A percentile compares a stretch with the other conserved stretches of the same genome.
phyloP scores from a whole-genome alignment of 2,113 vertebrate species.

The Scomber scombrus region DNA sequence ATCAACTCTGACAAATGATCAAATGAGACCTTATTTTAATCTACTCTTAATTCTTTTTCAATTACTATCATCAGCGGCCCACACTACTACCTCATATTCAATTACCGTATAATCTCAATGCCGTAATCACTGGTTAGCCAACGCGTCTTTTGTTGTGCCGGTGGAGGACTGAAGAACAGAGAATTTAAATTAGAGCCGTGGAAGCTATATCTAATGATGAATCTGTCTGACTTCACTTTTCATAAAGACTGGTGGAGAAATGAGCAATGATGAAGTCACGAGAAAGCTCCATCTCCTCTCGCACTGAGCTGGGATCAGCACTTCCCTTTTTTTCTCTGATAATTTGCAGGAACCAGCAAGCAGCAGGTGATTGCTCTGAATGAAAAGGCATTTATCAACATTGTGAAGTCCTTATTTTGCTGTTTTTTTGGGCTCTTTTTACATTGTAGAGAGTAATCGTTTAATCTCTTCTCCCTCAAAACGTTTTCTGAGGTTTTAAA shows the following conservation, averaged over 20 bases:
- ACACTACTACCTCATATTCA: conserved; percentile 63
- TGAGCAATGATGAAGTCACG: background rate
- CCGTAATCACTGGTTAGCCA: conserved; percentile 45
- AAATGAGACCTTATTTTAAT: conserved; percentile 68
- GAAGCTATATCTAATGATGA: conserved; percentile 28
- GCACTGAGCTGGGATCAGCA: background rate
- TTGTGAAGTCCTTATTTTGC: no score
- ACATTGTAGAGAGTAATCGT: no score
- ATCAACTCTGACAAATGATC: conserved; percentile 63
- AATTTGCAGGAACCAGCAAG: no score
- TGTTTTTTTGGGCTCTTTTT: no score
- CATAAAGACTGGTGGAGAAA: conserved; percentile 3
- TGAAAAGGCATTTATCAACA: no score
- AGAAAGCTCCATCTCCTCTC: background rate
- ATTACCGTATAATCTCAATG: conserved; percentile 26
- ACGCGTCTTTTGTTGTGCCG: conserved; percentile 17
- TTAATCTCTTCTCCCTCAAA: no score
- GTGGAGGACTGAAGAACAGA: conserved; percentile 11
- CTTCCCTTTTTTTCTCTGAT: background rate
- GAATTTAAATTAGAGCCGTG: conserved; percentile 48
- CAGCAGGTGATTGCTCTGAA: no score
- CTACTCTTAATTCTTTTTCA: conserved; percentile 74
- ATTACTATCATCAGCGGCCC: conserved; percentile 67
- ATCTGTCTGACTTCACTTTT: conserved; percentile 44
- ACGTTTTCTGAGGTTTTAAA: no score